Conservation (phyloP, 2,888 invertebrate genomes). For the Synanthedon andrenaeformis region DNA sequence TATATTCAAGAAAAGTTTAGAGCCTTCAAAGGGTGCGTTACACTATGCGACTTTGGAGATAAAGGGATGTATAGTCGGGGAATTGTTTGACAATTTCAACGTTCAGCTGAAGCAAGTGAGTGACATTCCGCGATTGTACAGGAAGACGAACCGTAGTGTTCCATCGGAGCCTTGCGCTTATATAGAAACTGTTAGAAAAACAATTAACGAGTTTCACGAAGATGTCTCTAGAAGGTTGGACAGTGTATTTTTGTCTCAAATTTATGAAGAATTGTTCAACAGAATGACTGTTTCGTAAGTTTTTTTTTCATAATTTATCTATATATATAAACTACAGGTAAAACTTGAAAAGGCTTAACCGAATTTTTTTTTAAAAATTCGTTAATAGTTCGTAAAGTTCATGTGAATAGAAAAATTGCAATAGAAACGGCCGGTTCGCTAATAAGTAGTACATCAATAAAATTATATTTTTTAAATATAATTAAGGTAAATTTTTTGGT, state of each 20-base stretch:
- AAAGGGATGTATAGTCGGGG: slow-evolving; percentile 48
- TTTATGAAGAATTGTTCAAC: slow-evolving; percentile 54
- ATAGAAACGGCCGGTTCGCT: too few species aligned
- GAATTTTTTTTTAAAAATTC: too few species aligned
- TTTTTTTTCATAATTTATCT: slow-evolving; percentile 5
- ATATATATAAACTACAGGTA: background rate
- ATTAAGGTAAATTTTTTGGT: too few species aligned
- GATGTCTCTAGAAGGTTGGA: slow-evolving; percentile 50
- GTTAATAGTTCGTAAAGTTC: too few species aligned
- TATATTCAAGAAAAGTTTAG: slow-evolving; percentile 34
- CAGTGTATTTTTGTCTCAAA: slow-evolving; percentile 33
- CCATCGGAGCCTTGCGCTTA: slow-evolving; percentile 86
- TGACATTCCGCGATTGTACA: slow-evolving; percentile 92
- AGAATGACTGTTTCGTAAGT: slow-evolving; percentile 71
- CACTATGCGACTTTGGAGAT: slow-evolving; percentile 35
- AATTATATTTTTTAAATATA: too few species aligned
- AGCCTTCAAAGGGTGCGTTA: slow-evolving; percentile 31
- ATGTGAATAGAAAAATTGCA: too few species aligned
- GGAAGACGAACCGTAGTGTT: slow-evolving; percentile 90
- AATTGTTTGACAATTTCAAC: slow-evolving; percentile 55
- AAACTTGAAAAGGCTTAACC: background rate
- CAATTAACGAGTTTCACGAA: slow-evolving; percentile 70
- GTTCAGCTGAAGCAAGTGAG: slow-evolving; percentile 83
- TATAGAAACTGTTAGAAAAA: slow-evolving; percentile 74
- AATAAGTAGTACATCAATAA: too few species aligned